A percentile compares a stretch with the other conserved stretches of the same genome.
Evolutionary conservation across 2,797 vertebrate genomes (phyloP).

Genomic region (Hozukius guyotensis): DNA sequence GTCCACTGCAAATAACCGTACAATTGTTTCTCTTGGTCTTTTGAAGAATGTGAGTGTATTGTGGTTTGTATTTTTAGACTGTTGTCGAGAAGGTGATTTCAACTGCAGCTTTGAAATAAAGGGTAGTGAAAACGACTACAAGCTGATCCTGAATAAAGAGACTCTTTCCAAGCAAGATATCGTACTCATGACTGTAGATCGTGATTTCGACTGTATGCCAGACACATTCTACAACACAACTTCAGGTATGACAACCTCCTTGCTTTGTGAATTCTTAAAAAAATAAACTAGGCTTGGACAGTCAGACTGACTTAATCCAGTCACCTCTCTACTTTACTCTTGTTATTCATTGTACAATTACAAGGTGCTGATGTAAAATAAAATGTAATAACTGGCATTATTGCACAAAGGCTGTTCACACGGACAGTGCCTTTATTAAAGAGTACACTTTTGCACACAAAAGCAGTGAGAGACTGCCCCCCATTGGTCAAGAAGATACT

Average conservation of each 20-base stretch:
- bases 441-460: not conserved
- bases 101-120: accelerated
- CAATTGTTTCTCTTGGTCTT: not conserved
- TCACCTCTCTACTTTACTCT: not conserved
- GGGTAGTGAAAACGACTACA: accelerated
- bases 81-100: accelerated
- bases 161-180: not conserved
- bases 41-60: not conserved
- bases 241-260: not conserved
- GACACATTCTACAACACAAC: accelerated
- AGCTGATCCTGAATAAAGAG: accelerated
- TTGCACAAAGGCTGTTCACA: not conserved
- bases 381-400: not conserved
- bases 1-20: not conserved
- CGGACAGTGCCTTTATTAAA: no score
- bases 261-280: not conserved
- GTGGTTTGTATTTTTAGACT: conserved; percentile 13
- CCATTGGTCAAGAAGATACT: conserved; percentile 28
- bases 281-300: not conserved
- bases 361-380: not conserved
- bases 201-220: accelerated
- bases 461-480: conserved; percentile 36
- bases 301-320: not conserved
- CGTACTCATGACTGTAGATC: accelerated
- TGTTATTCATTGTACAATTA: not conserved